Evolutionary conservation across 2,888 invertebrate genomes (phyloP).

Genomic region (Hipparchia sbordonii): DNA sequence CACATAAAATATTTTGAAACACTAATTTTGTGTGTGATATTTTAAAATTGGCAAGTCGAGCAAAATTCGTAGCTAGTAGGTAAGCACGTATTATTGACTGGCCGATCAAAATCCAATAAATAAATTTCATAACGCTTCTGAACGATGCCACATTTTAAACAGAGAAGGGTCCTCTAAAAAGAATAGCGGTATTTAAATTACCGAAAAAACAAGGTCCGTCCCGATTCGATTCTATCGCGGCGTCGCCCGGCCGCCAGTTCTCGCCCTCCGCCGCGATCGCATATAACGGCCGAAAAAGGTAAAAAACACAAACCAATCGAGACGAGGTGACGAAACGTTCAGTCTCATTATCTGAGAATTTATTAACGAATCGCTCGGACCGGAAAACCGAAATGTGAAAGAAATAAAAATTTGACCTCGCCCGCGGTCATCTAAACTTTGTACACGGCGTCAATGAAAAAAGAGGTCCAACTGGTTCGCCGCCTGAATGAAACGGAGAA

Average conservation of each 20-base stretch:
- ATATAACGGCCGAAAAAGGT: conserved; percentile 75
- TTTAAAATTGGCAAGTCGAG: background rate
- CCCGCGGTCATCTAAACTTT: conserved; percentile 80
- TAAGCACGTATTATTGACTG: background rate
- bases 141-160: conserved; percentile 38
- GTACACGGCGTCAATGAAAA: conserved; percentile 80
- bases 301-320: conserved; percentile 79
- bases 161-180: conserved; percentile 64
- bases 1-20: background rate
- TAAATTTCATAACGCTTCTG: conserved; percentile 39
- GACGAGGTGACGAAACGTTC: conserved; percentile 83
- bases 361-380: conserved; percentile 82
- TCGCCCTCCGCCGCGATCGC: conserved; percentile 78
- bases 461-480: conserved; percentile 79
- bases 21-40: background rate
- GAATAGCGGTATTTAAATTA: conserved; percentile 78
- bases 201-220: conserved; percentile 68
- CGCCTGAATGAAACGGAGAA: conserved; percentile 80
- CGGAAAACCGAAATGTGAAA: conserved; percentile 83
- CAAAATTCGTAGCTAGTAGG: background rate
- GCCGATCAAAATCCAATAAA: conserved; percentile 12
- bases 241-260: conserved; percentile 37
- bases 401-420: conserved; percentile 83
- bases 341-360: conserved; percentile 83
- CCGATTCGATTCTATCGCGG: conserved; percentile 73